Evolutionary conservation across 2,113 vertebrate genomes (phyloP), one percentile per base, ranked within the genome.

Genomic region (Arizona elegans): DNA sequence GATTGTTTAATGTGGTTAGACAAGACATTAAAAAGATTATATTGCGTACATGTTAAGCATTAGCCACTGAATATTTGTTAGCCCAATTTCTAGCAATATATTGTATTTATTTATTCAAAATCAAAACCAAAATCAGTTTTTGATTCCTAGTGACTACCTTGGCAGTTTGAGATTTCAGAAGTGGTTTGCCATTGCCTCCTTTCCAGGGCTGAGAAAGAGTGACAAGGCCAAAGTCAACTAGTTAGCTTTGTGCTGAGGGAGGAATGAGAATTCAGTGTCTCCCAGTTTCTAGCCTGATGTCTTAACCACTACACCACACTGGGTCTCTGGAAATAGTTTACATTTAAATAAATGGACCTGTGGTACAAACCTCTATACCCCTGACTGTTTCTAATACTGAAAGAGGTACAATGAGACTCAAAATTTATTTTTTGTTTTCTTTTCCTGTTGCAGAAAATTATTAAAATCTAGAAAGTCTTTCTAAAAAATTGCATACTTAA

Each of bases 401-500:
- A 70, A n/a, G 53, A 43, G 86, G 15, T 65, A 59, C 53, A 88
- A 87, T 17, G 2, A n/a, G 59, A 59, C 5, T 52, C 50, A 81
- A 5, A 17, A 17, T 70, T 87, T 21, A 59, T 59, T 50, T 19
- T 58, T 2, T 12, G 6, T 17, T 58, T 86, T 91, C n/a, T 50
- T n/a, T 56, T 11, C 38, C 26, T 65, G 10, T 52, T 70, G 2
- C 12, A 53, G 19, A 26, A 91, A n/a, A 47, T 24, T 56, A 85
- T 81, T 15, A 53, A 7, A 38, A 88, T 29, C 8, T 33, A 81
- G 33, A 81, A 38, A 81, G 75, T 21, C 17, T 81, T 38, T 81
- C 33, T 81, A 81, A 62, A 21, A 21, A 43, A 81, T 3, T 81
- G 75, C 17, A 43, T 43, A 81, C 95, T 96, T 96, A 97, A 92